These are phyloP conservation scores for Corvus cornix DNA, from an alignment of 2,113 vertebrate genomes.

Conservation along the genomic window DNA sequence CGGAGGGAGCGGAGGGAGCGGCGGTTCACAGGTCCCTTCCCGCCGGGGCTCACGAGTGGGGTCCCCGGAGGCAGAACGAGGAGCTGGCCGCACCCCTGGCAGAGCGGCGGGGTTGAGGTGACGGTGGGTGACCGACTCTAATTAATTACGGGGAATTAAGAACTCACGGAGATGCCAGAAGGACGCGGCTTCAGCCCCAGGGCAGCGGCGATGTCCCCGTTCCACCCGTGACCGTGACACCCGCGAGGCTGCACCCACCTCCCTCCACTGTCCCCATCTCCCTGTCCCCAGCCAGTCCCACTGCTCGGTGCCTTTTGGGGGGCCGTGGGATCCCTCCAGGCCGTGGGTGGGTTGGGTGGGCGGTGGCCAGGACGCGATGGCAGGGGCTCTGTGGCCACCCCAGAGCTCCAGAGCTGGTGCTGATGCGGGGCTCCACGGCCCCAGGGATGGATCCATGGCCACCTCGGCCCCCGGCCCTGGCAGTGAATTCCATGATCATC, in stretches of 20 bases:
- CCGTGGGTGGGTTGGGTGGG: rapidly evolving
- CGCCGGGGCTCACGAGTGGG: not conserved
- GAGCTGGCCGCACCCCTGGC: not conserved
- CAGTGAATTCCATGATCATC: not conserved
- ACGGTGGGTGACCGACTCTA: not conserved
- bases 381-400: not conserved
- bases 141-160: not conserved
- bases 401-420: not conserved
- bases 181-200: not conserved
- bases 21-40: not conserved
- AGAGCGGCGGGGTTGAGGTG: no score
- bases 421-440: not conserved
- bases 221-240: not conserved
- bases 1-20: not conserved
- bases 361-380: rapidly evolving
- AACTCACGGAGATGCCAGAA: not conserved
- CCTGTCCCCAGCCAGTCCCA: rapidly evolving
- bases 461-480: not conserved
- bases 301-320: rapidly evolving
- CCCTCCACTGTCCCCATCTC: rapidly evolving
- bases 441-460: rapidly evolving
- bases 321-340: not conserved
- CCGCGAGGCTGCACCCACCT: not conserved
- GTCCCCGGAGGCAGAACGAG: not conserved
- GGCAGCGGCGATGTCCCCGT: not conserved